A percentile compares a stretch with the other conserved stretches of the same genome.
These are phyloP conservation scores for Busseola fusca DNA, from an alignment of 2,888 invertebrate genomes.

Conservation along the genomic window DNA sequence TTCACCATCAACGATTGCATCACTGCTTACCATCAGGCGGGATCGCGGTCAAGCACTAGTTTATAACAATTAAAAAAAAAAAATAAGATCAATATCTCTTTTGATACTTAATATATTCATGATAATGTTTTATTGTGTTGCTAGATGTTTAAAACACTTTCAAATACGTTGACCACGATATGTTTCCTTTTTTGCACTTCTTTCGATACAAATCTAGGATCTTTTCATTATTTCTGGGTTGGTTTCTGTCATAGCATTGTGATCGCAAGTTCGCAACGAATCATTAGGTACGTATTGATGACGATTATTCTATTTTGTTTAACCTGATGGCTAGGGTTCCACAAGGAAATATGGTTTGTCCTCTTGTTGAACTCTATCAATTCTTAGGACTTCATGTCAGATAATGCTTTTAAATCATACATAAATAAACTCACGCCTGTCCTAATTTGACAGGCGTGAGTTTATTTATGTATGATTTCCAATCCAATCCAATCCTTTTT, in stretches of 20 bases:
- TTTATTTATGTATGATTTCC: too few relatives aligned
- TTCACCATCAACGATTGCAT: too few relatives aligned
- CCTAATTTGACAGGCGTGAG: too few relatives aligned
- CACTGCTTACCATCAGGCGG: too few relatives aligned
- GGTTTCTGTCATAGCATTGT: neutral
- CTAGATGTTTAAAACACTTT: conserved; percentile 5
- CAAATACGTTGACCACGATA: neutral
- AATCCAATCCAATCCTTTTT: neutral
- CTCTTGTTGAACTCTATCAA: neutral
- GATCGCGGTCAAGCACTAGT: too few relatives aligned
- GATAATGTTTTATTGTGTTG: neutral
- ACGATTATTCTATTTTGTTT: neutral
- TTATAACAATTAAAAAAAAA: too few relatives aligned
- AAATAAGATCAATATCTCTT: neutral
- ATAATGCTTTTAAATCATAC: neutral
- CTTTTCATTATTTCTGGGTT: neutral
- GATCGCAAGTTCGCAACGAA: neutral
- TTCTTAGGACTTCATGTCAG: neutral
- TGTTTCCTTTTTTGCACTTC: neutral
- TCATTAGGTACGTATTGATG: neutral
- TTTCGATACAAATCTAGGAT: neutral
- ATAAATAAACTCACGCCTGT: neutral
- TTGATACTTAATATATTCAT: too few relatives aligned
- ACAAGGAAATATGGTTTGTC: conserved; percentile 6
- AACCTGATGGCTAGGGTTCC: neutral